A percentile compares a stretch with the other conserved stretches of the same genome.
phyloP scores from a whole-genome alignment of 2,113 vertebrate species.

The Ahaetulla prasina region DNA sequence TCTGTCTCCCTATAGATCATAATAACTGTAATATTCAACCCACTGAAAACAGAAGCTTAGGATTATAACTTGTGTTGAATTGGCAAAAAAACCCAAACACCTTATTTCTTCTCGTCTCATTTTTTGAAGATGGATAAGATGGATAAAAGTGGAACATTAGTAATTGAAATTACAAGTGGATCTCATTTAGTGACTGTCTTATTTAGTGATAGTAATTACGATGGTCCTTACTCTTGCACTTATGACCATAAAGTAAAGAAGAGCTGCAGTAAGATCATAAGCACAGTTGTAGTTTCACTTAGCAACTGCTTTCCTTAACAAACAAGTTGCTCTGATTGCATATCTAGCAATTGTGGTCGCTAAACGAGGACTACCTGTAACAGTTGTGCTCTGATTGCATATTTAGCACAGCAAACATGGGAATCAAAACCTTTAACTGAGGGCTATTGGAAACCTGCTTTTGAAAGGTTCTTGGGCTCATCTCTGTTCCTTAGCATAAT shows the following conservation, averaged over 20 bases:
- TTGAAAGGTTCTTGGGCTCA: not conserved
- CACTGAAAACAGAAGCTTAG: not conserved
- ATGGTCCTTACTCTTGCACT: not conserved
- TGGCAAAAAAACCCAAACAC: not conserved
- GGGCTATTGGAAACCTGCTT: not conserved
- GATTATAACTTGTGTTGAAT: slow-evolving; percentile 8
- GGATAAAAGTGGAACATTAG: not conserved
- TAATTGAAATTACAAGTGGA: not conserved
- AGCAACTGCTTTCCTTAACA: not conserved
- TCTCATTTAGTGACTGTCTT: not conserved
- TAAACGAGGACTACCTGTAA: not conserved
- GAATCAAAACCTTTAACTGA: not conserved
- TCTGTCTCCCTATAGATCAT: slow-evolving; percentile 13
- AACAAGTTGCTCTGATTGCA: not conserved
- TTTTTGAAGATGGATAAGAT: not conserved
- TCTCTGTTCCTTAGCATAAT: not conserved
- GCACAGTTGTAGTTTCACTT: not conserved
- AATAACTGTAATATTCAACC: not conserved
- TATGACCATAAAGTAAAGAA: not conserved
- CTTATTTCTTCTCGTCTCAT: not conserved
- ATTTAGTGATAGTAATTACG: not conserved
- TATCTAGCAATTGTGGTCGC: not conserved
- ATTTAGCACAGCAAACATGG: not conserved
- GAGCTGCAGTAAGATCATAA: not conserved
- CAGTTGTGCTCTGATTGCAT: not conserved